These are phyloP conservation scores for Chaetura pelagica DNA, from an alignment of 2,113 vertebrate genomes.

Conservation along the genomic window DNA sequence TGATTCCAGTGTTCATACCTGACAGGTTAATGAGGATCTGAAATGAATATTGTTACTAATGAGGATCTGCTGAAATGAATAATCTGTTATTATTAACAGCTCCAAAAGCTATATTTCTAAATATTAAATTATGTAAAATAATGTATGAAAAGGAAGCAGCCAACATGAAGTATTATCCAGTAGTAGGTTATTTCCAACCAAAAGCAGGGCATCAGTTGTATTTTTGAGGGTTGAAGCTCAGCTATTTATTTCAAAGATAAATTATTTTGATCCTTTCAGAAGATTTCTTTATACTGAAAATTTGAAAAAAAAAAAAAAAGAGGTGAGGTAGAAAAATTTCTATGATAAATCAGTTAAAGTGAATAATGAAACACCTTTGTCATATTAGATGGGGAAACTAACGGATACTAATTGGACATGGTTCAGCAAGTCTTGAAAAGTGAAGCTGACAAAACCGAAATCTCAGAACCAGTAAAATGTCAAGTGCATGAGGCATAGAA, in stretches of 20 bases:
- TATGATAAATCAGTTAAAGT: background rate
- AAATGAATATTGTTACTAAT: slow-evolving; percentile 65
- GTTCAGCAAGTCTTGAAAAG: background rate
- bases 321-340: background rate
- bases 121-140: slow-evolving; percentile 50
- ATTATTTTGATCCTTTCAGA: background rate
- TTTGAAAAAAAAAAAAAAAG: background rate
- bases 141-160: slow-evolving; percentile 5
- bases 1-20: slow-evolving; percentile 48
- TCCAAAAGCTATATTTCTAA: slow-evolving; percentile 44
- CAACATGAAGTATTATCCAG: slow-evolving; percentile 4
- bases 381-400: background rate
- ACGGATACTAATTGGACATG: background rate
- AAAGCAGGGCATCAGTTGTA: background rate
- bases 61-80: slow-evolving; percentile 62
- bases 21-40: slow-evolving; percentile 51
- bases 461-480: background rate
- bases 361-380: background rate
- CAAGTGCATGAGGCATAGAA: background rate
- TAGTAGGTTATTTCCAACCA: slow-evolving; percentile 2
- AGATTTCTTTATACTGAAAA: background rate
- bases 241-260: background rate
- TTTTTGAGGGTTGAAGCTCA: background rate
- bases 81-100: slow-evolving; percentile 50
- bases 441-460: background rate